Percentiles rank a stretch among this genome's conserved stretches.
Conservation (phyloP, 2,113 vertebrate species). For the Prionailurus bengalensis region DNA sequence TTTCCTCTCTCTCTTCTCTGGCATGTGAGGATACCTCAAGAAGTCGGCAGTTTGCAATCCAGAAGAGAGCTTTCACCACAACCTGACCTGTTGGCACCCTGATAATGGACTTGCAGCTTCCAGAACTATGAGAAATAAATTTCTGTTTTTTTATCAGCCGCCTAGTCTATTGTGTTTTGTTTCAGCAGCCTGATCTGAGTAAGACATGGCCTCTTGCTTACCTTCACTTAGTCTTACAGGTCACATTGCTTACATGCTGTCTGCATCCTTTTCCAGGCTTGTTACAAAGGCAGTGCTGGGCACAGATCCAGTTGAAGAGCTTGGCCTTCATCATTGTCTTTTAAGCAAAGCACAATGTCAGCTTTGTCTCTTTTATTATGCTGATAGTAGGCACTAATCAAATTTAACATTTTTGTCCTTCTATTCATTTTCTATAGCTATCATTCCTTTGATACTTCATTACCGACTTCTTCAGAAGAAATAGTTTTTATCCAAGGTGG, state of each 20-base stretch:
- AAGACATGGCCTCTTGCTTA: neutral
- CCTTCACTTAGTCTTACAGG: neutral
- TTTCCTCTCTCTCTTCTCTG: neutral
- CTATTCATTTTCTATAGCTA: slow-evolving; percentile 50
- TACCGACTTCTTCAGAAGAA: slow-evolving; percentile 35
- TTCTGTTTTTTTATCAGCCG: neutral
- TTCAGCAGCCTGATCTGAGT: neutral
- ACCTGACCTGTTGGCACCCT: neutral
- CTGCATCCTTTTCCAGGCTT: slow-evolving; percentile 48
- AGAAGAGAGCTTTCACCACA: neutral
- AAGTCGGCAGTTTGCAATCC: neutral
- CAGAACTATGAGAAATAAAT: neutral
- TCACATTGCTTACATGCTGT: slow-evolving; percentile 38
- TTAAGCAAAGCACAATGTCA: slow-evolving; percentile 69
- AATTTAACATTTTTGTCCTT: slow-evolving; percentile 75
- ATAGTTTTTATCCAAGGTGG: neutral
- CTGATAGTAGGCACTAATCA: slow-evolving; percentile 53
- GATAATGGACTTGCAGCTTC: neutral
- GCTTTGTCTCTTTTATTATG: slow-evolving; percentile 70
- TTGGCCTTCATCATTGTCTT: slow-evolving; percentile 62
- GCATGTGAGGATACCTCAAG: neutral
- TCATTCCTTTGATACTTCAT: slow-evolving; percentile 41
- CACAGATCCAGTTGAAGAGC: slow-evolving; percentile 50
- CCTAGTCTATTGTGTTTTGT: neutral
- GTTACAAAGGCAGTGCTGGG: slow-evolving; percentile 54